A percentile compares a stretch with the other conserved stretches of the same genome.
These are phyloP conservation scores for Drosophila cracens DNA, from an alignment of 2,888 invertebrate species.

Conservation along the genomic window DNA sequence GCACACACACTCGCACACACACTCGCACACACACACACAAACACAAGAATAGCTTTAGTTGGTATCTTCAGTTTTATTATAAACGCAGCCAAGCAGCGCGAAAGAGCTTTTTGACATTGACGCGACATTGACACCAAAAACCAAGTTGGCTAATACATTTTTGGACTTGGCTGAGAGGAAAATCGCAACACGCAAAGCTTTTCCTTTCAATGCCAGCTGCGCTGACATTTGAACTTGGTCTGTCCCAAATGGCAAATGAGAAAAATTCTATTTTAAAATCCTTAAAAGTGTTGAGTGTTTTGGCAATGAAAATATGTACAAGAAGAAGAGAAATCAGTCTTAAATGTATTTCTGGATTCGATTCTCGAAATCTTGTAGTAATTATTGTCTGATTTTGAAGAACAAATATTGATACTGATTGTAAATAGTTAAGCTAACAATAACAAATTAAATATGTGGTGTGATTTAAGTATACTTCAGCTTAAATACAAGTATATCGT, in stretches of 20 bases:
- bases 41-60: conserved; percentile 2
- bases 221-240: conserved; percentile 52
- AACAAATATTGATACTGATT: background rate
- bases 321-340: background rate
- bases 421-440: background rate
- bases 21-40: background rate
- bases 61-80: background rate
- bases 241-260: conserved; percentile 18
- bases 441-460: background rate
- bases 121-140: conserved; percentile 77
- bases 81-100: conserved; percentile 24
- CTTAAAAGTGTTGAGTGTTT: background rate
- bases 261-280: conserved; percentile 7
- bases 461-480: background rate
- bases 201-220: conserved; percentile 55
- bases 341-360: background rate
- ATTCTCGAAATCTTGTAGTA: background rate
- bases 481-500: background rate
- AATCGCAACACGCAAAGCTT: conserved; percentile 37
- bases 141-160: conserved; percentile 68
- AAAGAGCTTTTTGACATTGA: conserved; percentile 67
- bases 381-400: background rate
- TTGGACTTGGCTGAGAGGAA: conserved; percentile 29
- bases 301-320: background rate
- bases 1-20: conserved; percentile 13